Conservation (phyloP, 2,888 invertebrate species). For the Mellilla xanthometata region DNA sequence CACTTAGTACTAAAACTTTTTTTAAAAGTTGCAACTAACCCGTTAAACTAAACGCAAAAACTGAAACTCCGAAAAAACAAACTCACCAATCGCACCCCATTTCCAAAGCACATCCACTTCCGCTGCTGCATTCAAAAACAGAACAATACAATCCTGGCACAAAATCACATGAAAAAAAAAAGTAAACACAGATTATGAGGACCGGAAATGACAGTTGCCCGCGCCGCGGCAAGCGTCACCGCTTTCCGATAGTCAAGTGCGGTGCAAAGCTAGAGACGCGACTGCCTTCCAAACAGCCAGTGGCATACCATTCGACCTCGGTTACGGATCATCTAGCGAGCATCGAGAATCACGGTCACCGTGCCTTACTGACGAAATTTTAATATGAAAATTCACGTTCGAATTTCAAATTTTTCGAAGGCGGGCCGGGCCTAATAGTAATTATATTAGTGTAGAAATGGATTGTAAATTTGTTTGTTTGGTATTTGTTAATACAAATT, state of each 20-base stretch:
- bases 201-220: constrained; percentile 28
- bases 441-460: too few species aligned
- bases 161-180: constrained; percentile 21
- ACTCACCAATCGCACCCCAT: constrained; percentile 24
- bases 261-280: too few species aligned
- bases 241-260: constrained; percentile 27
- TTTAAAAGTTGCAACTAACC: too few species aligned
- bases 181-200: constrained; percentile 29
- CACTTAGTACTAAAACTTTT: too few species aligned
- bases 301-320: constrained; percentile 21
- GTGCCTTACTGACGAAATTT: constrained; percentile 32
- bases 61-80: too few species aligned
- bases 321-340: constrained; percentile 24
- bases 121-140: constrained; percentile 21
- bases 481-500: too few species aligned
- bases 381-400: constrained; percentile 25
- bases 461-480: too few species aligned
- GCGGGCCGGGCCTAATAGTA: constrained; percentile 8
- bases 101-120: constrained; percentile 17
- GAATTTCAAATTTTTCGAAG: constrained; percentile 20
- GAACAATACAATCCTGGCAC: constrained; percentile 30
- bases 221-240: constrained; percentile 13
- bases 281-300: constrained; percentile 21
- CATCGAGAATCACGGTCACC: constrained; percentile 30
- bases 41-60: too few species aligned